phyloP scores from a whole-genome alignment of 2,888 invertebrate genomes.

The Euspilapteryx auroguttella region DNA sequence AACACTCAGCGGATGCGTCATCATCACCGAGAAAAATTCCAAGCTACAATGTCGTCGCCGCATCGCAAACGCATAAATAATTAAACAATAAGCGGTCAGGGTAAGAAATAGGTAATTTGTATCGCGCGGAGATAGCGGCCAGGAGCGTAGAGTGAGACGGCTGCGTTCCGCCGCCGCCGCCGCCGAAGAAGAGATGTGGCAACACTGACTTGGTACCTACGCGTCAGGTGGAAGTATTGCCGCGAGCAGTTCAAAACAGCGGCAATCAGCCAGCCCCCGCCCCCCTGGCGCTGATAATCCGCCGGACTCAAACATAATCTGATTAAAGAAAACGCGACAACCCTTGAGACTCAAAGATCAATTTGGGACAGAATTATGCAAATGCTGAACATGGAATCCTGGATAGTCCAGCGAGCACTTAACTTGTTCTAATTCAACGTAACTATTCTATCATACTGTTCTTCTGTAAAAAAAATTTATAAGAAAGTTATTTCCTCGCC shows the following conservation, averaged over 20 bases:
- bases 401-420: too few species aligned
- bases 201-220: too few species aligned
- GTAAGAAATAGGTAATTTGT: slow-evolving; percentile 58
- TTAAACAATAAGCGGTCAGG: slow-evolving; percentile 56
- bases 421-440: too few species aligned
- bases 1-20: slow-evolving; percentile 17
- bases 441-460: too few species aligned
- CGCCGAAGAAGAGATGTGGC: slow-evolving; percentile 43
- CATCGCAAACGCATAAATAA: slow-evolving; percentile 53
- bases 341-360: too few species aligned
- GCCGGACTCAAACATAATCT: slow-evolving; percentile 52
- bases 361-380: too few species aligned
- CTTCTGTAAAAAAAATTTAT: too few species aligned
- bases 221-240: slow-evolving; percentile 60
- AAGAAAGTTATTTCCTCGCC: slow-evolving; percentile 59
- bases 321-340: too few species aligned
- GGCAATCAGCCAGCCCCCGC: slow-evolving; percentile 15
- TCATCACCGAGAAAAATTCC: slow-evolving; percentile 34
- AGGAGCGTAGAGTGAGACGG: slow-evolving; percentile 43
- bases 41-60: slow-evolving; percentile 33
- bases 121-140: slow-evolving; percentile 44
- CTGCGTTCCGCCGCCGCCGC: slow-evolving; percentile 34
- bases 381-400: too few species aligned
- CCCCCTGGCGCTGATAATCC: slow-evolving; percentile 40
- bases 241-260: slow-evolving; percentile 37